phyloP scores from a whole-genome alignment of 2,888 invertebrate genomes.

The Apantesis nais region DNA sequence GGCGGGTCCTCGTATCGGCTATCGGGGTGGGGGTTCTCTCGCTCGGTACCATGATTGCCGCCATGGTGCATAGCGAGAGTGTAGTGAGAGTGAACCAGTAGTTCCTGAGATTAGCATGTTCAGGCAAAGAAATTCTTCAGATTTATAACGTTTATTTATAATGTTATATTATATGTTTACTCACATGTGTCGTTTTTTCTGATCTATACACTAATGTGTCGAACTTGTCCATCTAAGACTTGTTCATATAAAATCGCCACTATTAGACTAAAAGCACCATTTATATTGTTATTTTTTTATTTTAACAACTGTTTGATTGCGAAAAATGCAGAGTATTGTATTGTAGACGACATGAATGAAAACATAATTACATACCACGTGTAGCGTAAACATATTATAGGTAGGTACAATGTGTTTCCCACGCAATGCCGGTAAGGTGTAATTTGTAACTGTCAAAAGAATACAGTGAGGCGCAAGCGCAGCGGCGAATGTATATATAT shows the following conservation, averaged over 20 bases:
- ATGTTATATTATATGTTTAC: too few relatives aligned
- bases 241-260: not conserved
- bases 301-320: not conserved
- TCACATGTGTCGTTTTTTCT: too few relatives aligned
- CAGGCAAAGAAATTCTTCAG: too few relatives aligned
- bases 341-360: constrained; percentile 1
- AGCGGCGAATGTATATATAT: not conserved
- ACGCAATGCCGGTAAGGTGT: constrained; percentile 35
- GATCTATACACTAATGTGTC: too few relatives aligned
- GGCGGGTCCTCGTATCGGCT: too few relatives aligned
- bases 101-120: too few relatives aligned
- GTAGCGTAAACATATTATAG: constrained; percentile 4
- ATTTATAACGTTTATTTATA: too few relatives aligned
- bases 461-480: constrained; percentile 6
- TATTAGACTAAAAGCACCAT: not conserved
- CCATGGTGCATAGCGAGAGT: too few relatives aligned
- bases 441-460: constrained; percentile 34
- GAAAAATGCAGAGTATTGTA: not conserved
- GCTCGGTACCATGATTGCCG: too few relatives aligned
- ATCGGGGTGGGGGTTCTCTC: too few relatives aligned
- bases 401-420: constrained; percentile 33
- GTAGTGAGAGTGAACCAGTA: too few relatives aligned
- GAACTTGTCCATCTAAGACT: not conserved
- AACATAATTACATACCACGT: constrained; percentile 4
- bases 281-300: not conserved